A percentile compares a stretch with the other conserved stretches of the same genome.
phyloP scores from a whole-genome alignment of 2,888 invertebrate species.

The Drosophila lacicola region DNA sequence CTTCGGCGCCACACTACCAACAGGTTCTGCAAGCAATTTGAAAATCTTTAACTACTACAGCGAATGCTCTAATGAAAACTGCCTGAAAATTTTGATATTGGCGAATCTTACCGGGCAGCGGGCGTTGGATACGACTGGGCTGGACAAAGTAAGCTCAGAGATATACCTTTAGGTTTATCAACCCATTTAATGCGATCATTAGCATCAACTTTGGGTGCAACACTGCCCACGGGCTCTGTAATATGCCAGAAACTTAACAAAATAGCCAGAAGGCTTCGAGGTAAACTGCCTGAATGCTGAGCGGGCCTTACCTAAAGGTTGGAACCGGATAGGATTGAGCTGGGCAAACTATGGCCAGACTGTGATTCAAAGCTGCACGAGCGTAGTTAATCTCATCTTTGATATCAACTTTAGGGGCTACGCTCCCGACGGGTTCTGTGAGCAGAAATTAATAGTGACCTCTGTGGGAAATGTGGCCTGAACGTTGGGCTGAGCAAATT shows the following conservation, averaged over 20 bases:
- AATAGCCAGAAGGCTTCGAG: accelerated
- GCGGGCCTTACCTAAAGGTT: conserved; percentile 55
- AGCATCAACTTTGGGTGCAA: conserved; percentile 89
- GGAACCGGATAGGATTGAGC: conserved; percentile 84
- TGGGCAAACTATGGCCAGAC: conserved; percentile 89
- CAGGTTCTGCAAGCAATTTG: conserved; percentile 87
- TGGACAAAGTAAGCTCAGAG: conserved; percentile 90
- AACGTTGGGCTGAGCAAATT: conserved; percentile 60
- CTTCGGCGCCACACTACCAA: conserved; percentile 89
- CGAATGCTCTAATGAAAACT: conserved; percentile 43
- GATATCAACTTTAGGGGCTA: conserved; percentile 89
- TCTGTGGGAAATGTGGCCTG: conserved; percentile 8
- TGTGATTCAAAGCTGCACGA: conserved; percentile 85
- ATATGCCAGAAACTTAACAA: background rate
- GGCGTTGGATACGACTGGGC: conserved; percentile 91
- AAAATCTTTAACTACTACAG: background rate
- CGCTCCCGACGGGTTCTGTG: conserved; percentile 86
- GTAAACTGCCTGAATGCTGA: conserved; percentile 54
- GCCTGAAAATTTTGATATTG: conserved; percentile 23
- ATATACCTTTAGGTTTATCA: conserved; percentile 83
- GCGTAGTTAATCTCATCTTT: conserved; percentile 88
- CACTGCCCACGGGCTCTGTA: conserved; percentile 89
- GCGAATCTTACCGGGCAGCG: conserved; percentile 84
- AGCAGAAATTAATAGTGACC: background rate
- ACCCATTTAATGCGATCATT: conserved; percentile 88